phyloP scores from a whole-genome alignment of 2,113 vertebrate species.

The Salvelinus alpinus region DNA sequence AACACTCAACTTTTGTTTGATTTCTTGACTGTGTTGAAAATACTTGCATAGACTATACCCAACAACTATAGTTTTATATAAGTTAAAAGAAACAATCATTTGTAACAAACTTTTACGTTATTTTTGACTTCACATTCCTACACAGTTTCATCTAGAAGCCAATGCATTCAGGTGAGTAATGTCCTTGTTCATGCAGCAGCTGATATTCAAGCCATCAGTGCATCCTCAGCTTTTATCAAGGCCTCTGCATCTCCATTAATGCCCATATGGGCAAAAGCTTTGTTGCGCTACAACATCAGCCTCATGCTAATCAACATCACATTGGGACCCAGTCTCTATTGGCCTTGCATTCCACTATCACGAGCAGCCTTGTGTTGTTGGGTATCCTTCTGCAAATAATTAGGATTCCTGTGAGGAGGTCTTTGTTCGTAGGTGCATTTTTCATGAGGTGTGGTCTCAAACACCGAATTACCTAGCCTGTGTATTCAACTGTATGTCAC shows the following conservation, averaged over 20 bases:
- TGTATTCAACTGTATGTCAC: not conserved
- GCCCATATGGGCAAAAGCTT: not conserved
- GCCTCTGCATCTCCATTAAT: not conserved
- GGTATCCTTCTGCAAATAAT: not conserved
- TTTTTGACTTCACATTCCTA: slow-evolving; percentile 28
- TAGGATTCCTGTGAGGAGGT: not conserved
- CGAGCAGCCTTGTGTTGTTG: slow-evolving; percentile 1
- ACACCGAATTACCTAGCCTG: not conserved
- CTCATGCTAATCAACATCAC: not conserved
- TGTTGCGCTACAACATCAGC: not conserved
- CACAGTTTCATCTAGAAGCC: not conserved
- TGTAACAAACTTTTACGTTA: too few species aligned
- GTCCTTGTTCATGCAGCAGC: slow-evolving; percentile 2
- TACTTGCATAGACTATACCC: too few species aligned
- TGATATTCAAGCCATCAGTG: not conserved
- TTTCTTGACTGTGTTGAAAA: too few species aligned
- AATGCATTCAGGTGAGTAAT: not conserved
- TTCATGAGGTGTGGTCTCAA: not conserved
- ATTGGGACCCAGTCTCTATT: not conserved
- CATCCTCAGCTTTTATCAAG: not conserved
- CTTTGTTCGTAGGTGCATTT: not conserved
- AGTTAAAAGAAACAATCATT: too few species aligned
- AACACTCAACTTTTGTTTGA: too few species aligned
- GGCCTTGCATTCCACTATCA: not conserved
- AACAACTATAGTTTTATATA: too few species aligned